Base-by-base conservation (phyloP, 2,888 invertebrate genomes). In the Drosophila anomalipes region DNA sequence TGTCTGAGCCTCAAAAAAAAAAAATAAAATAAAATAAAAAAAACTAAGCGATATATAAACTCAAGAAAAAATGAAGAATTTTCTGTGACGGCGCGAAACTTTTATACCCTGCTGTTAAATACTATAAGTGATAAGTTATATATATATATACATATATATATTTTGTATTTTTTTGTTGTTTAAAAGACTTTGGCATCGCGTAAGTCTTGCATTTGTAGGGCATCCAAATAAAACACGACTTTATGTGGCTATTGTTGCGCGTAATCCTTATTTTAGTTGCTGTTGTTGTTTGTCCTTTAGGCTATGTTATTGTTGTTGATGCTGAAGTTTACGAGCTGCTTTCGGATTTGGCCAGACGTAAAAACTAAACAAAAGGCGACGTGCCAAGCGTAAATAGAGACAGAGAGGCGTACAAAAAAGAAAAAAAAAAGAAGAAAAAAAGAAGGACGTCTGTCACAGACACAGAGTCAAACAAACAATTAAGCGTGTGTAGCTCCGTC, bases 401-500 rank as follows among this genome's bases (percentile, higher is more conserved):
- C 62, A 72, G 47, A 14, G 44, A 14, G 49, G 41, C 41, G 22
- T 3, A 41, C 19, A 57, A 14, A 28, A 56, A 22, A 22, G 22
- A 22, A 22, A 22, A 9, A 26, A 37, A 2, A 14, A 28, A 19
- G n/a, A 19, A 35, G 22, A 26, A 10, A 54, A 26, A 56, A 54
- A 26, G 3, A 19, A 26, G 12, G 54, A 16, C 10, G 60, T n/a
- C 64, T 76, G 76, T 76, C 59, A 74, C 67, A 84, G 74, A 75
- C 72, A 77, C 75, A 74, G 67, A 81, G 65, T 74, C 87, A 86
- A 89, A 89, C 89, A 86, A 89, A 89, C 90, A 89, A 86, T 89
- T 86, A 85, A 85, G 87, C 72, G 70, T 68, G 57, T 51, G 56
- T 44, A 57, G 54, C 62, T 54, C 28, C 53, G 52, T 44, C 71